Base-by-base conservation (phyloP, 2,797 vertebrate genomes). In the Anguilla megastoma region DNA sequence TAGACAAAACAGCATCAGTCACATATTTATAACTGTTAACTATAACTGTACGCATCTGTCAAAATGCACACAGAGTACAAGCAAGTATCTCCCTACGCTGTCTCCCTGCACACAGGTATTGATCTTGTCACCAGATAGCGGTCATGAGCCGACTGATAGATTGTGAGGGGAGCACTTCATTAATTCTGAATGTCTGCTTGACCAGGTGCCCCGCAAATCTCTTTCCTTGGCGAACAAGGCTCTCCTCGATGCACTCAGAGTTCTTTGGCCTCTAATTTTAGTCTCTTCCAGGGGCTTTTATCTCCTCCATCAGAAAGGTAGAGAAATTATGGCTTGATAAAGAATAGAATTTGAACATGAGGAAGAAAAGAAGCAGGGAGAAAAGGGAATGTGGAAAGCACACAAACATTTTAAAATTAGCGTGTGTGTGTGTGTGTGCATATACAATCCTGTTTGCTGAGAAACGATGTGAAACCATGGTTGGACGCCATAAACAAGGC, bases 91-190 rank as follows among this genome's bases (percentile, higher is more conserved):
- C 48, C 89, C 88, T 45, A 6, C 14, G 50, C 27, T 86, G 80
- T 86, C 66, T 87, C 88, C 90, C 86, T 89, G 89, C 90, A 7
- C 27, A 58, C 66, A 85, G 56, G 83, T 89, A 93, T 86, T 85
- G 91, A 92, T 92, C 92, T 90, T 91, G 91, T 91, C 87, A 83
- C 86, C 54, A 48, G 63, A 63, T 3, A 89, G 83, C 69, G 90
- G 85, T 50, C n/a, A 83, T 12, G 85, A 89, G 91, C 89, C 91
- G 93, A 82, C 18, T 91, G 93, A 94, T 88, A 89, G 89, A 92
- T 90, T 86, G 52, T 45, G 84, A 63, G 56, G 87, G 90, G 24
- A 83, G 90, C 79, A 89, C 85, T 92, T 92, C 30, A 82, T 89
- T 93, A 92, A 91, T 85, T 94, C 87, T 4, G 0, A 18, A 30